A percentile compares a stretch with the other conserved stretches of the same genome.
Conservation (phyloP, 1,140 invertebrate species). For the Caenorhabditis latens region DNA sequence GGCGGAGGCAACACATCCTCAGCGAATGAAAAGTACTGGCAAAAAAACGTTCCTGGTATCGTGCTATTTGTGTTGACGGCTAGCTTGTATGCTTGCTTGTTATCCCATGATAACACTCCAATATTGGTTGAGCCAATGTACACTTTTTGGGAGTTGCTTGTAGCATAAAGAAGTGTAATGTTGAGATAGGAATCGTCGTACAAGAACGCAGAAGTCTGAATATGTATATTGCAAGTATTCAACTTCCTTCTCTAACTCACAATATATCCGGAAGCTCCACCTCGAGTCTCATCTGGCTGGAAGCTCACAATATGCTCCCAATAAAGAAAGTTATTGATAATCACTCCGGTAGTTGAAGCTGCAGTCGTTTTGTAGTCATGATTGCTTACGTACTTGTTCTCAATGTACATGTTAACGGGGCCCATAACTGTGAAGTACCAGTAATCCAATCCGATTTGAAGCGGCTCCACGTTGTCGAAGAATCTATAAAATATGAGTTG, state of each 20-base stretch:
- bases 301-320: not conserved
- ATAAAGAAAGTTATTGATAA: not conserved
- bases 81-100: not conserved
- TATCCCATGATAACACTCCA: not conserved
- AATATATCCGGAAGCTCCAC: not conserved
- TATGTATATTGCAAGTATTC: not conserved
- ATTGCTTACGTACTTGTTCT: not conserved
- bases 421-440: not conserved
- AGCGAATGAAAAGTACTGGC: not conserved
- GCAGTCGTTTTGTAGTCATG: not conserved
- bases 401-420: not conserved
- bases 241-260: not conserved
- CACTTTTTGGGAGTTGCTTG: not conserved
- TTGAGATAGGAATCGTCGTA: not conserved
- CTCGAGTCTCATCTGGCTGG: not conserved
- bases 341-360: not conserved
- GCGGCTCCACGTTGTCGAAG: not conserved
- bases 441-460: not conserved
- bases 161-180: not conserved
- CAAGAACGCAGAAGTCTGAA: not conserved
- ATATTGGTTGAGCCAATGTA: not conserved
- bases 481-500: not conserved
- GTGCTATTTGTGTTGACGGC: not conserved
- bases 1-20: not conserved
- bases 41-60: not conserved